Conservation (phyloP, 2,797 vertebrate species). For the Melanitta fusca region DNA sequence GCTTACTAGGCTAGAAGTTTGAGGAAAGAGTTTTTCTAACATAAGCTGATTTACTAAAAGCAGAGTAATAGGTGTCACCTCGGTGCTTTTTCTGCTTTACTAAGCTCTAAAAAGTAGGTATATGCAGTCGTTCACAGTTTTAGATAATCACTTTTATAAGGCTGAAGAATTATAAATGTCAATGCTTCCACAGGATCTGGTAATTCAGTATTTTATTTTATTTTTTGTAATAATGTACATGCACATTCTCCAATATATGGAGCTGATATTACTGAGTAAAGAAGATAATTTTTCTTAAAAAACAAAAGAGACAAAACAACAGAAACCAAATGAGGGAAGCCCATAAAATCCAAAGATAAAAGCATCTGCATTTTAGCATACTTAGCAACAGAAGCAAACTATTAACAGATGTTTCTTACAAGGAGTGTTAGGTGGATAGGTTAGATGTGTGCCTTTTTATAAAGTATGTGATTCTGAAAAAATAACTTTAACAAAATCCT, state of each 20-base stretch:
- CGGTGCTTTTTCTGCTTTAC: neutral
- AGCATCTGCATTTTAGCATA: neutral
- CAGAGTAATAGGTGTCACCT: neutral
- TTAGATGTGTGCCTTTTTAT: neutral
- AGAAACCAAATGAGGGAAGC: neutral
- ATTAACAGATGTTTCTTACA: neutral
- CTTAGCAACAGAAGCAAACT: neutral
- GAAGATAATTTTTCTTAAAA: neutral
- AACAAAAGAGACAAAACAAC: neutral
- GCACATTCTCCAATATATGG: neutral
- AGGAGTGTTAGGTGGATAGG: neutral
- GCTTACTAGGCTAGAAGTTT: neutral
- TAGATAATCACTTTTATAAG: neutral
- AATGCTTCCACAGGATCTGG: neutral
- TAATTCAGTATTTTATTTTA: accelerated
- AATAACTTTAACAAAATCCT: neutral
- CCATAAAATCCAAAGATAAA: neutral
- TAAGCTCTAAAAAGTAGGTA: neutral
- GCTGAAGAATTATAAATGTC: neutral
- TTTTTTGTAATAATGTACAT: neutral
- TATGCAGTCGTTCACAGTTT: neutral
- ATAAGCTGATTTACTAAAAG: neutral
- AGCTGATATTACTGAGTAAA: neutral
- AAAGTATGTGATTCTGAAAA: neutral
- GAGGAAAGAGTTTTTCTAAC: neutral